Conservation (phyloP, 2,113 vertebrate genomes). For the Synodontis membranacea region DNA sequence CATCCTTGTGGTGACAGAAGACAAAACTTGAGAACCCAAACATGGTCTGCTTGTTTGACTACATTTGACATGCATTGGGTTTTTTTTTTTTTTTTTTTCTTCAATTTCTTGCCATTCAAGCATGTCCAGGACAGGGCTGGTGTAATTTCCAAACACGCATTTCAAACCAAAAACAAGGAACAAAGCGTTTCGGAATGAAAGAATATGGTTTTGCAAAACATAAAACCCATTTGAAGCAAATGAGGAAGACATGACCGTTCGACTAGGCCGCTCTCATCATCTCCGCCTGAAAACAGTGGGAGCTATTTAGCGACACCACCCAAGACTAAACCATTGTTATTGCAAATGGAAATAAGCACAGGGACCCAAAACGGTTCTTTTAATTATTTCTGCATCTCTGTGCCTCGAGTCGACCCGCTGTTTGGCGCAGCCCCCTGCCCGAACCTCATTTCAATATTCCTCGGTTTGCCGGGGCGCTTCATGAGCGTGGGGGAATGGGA, state of each 20-base stretch:
- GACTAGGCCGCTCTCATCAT: slow-evolving; percentile 71
- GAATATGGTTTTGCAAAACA: slow-evolving; percentile 11
- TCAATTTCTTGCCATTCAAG: not conserved
- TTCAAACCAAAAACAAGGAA: not conserved
- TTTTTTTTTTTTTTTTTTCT: too few relatives aligned
- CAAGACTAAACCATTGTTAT: slow-evolving; percentile 58
- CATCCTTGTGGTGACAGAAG: not conserved
- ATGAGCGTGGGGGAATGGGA: slow-evolving; percentile 51
- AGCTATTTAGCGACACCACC: slow-evolving; percentile 67
- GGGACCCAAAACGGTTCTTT: slow-evolving; percentile 68
- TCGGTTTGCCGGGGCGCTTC: slow-evolving; percentile 59
- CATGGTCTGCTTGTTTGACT: not conserved
- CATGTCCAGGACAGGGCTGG: not conserved
- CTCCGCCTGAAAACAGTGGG: slow-evolving; percentile 63
- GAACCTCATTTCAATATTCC: slow-evolving; percentile 72
- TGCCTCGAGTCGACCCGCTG: slow-evolving; percentile 56
- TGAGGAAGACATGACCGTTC: slow-evolving; percentile 69
- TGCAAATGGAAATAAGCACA: slow-evolving; percentile 65
- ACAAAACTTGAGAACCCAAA: not conserved
- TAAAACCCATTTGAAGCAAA: slow-evolving; percentile 69
- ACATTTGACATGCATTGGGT: not conserved
- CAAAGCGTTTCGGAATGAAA: not conserved
- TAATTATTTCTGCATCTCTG: slow-evolving; percentile 68
- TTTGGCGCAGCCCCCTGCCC: slow-evolving; percentile 48
- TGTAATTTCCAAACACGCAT: not conserved